Percentiles rank a stretch among this genome's conserved stretches.
Evolutionary conservation across 2,888 invertebrate species (phyloP).

Genomic region (Melangyna quadrimaculata): DNA sequence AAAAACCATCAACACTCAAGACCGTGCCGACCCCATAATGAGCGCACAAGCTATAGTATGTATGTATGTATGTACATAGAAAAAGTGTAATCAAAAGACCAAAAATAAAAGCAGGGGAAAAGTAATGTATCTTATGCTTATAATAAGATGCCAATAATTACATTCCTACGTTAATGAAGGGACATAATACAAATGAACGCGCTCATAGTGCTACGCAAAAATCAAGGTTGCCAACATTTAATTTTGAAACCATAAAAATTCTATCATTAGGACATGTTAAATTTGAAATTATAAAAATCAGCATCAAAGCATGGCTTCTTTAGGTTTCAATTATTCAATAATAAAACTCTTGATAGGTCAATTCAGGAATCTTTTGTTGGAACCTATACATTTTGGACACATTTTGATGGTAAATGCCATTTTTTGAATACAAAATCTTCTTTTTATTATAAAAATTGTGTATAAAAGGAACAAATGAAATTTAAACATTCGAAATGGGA

Average conservation of each 20-base stretch:
- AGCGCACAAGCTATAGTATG: background rate
- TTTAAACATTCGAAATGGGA: too few species aligned
- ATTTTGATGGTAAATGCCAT: too few species aligned
- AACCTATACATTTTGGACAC: too few species aligned
- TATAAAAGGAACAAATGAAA: too few species aligned
- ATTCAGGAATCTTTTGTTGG: too few species aligned
- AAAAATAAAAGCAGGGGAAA: conserved; percentile 38
- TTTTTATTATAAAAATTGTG: too few species aligned
- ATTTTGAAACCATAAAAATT: background rate
- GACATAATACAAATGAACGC: background rate
- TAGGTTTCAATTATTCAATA: background rate
- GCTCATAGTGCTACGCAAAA: background rate
- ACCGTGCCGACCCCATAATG: background rate
- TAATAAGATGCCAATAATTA: conserved; percentile 29
- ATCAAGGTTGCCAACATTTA: conserved; percentile 6
- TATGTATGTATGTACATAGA: background rate
- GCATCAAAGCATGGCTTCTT: background rate
- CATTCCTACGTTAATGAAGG: conserved; percentile 30
- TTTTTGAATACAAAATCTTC: too few species aligned
- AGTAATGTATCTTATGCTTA: background rate
- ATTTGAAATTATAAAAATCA: background rate
- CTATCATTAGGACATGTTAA: background rate
- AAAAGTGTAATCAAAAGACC: conserved; percentile 52
- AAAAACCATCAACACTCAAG: conserved; percentile 40
- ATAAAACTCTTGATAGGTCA: background rate